These are phyloP conservation scores for Lycia hirtaria DNA, from an alignment of 2,888 invertebrate genomes.

Conservation along the genomic window DNA sequence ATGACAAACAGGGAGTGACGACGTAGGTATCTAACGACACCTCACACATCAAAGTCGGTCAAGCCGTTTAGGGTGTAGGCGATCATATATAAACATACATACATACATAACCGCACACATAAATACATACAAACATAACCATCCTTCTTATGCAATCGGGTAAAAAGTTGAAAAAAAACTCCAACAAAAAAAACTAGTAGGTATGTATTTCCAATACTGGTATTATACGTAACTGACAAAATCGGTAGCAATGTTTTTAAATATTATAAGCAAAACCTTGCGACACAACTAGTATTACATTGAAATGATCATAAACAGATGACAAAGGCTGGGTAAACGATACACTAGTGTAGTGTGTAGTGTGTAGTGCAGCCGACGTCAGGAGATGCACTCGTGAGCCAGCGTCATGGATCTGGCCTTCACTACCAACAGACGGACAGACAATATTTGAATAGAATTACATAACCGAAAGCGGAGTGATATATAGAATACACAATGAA, in stretches of 20 bases:
- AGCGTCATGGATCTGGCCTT: conserved; percentile 10
- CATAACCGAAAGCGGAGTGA: neutral
- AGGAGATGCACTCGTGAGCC: conserved; percentile 17
- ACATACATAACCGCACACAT: too few species aligned
- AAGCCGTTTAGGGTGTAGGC: too few species aligned
- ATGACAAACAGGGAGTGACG: too few species aligned
- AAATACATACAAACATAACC: too few species aligned
- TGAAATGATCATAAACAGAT: conserved; percentile 9
- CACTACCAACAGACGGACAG: neutral
- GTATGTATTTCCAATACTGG: neutral
- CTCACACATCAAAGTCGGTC: too few species aligned
- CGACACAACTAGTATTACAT: neutral
- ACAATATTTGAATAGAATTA: neutral
- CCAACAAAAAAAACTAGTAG: neutral
- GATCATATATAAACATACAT: too few species aligned
- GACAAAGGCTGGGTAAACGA: conserved; percentile 15
- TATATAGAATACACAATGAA: too few species aligned
- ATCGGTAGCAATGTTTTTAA: too few species aligned
- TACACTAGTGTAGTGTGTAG: conserved; percentile 6
- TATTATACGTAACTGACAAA: too few species aligned
- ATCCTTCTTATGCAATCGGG: too few species aligned
- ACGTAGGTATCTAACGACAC: too few species aligned
- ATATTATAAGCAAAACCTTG: neutral
- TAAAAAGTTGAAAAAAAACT: too few species aligned
- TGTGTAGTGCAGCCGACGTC: conserved; percentile 14